Base-by-base conservation (phyloP, 2,888 invertebrate genomes). In the Herminia tarsipennalis region DNA sequence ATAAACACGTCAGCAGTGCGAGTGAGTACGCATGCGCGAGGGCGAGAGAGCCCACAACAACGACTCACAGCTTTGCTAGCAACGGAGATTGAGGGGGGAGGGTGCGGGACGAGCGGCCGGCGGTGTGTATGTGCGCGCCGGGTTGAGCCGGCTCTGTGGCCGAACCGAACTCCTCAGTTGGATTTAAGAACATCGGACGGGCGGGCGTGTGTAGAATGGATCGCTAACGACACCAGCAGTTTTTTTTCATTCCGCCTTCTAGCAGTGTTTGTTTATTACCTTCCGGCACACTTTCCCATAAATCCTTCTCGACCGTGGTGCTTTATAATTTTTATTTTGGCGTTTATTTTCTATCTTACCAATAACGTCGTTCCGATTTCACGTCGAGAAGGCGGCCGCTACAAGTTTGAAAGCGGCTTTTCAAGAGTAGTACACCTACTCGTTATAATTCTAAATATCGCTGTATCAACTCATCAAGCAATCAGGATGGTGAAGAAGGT, bases 241-340 rank as follows among this genome's bases (percentile, higher is more conserved):
- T 89, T 93, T 93, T 37, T 93, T 93, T 89, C 83, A 93, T 88
- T 89, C 88, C 92, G 92, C 85, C 89, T 90, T 90, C 88, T 86
- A 86, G 56, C 82, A 89, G 90, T 90, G 90, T 89, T 90, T 90
- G 86, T 90, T 86, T 85, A 85, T 83, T 83, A 86, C 86, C 82
- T 87, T 89, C 83, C 78, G 86, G 81, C 83, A 87, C 76, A 87
- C 70, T 86, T 81, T 82, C 78, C n/a, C 81, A 78, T 78, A 78
- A 79, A 88, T 87, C 88, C 87, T 90, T 89, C 88, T 91, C 88
- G 88, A 86, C 76, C 34, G 86, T 83, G 88, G 90, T 90, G 90
- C 87, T 88, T 83, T 70, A 74, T 75, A 72, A 64, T 79, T 81
- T 77, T 69, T 65, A 64, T 80, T 87, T 82, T 50, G 78, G 78